Evolutionary conservation across 2,797 vertebrate species (phyloP).

Genomic region (Syngnathus acus): DNA sequence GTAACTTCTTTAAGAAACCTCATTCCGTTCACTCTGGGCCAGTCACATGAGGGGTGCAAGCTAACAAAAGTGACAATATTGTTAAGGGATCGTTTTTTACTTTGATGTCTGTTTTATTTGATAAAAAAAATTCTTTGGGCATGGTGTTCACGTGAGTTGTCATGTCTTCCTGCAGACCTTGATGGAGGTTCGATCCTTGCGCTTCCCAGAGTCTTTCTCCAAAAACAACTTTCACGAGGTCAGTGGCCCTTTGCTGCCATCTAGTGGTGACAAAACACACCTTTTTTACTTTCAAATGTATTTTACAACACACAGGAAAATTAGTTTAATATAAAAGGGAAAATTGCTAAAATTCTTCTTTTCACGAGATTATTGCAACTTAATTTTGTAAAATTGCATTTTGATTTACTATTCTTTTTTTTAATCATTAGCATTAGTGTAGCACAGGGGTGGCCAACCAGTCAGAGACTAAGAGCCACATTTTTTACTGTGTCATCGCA

Average conservation of each 20-base stretch:
- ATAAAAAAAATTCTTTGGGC: not conserved
- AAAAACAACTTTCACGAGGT: slow-evolving; percentile 88
- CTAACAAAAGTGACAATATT: no score
- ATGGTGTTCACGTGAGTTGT: slow-evolving; percentile 22
- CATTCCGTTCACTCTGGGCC: no score
- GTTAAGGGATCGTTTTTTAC: no score
- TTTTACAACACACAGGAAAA: not conserved
- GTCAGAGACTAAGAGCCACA: no score
- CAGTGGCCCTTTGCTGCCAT: slow-evolving; percentile 49
- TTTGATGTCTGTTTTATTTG: no score
- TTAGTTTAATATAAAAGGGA: not conserved
- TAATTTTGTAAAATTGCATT: not conserved
- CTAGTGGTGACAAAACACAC: slow-evolving; percentile 22
- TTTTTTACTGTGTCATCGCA: no score
- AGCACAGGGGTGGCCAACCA: no score
- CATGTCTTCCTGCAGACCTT: slow-evolving; percentile 75
- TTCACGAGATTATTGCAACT: no score
- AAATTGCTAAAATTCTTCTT: not conserved
- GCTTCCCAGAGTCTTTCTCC: slow-evolving; percentile 83
- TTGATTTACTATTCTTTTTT: not conserved
- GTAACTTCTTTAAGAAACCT: no score
- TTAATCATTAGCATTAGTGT: not conserved
- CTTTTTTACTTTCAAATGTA: not conserved
- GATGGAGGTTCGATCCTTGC: slow-evolving; percentile 82
- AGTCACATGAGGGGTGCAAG: no score